Percentiles rank a stretch among this genome's conserved stretches.
Conservation (phyloP, 2,888 invertebrate genomes). For the Apamea monoglypha region DNA sequence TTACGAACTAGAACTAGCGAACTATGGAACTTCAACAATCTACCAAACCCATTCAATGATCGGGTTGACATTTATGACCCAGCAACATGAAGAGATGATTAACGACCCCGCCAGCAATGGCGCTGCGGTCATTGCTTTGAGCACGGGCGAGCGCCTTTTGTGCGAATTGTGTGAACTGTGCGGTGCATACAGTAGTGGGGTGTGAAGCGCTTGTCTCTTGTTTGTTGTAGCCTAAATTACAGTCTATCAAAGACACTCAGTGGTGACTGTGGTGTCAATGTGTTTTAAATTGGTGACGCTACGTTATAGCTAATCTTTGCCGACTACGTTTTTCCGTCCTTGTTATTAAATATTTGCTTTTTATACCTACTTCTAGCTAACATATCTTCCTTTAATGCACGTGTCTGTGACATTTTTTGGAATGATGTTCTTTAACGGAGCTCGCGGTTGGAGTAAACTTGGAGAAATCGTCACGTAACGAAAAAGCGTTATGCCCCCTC, state of each 20-base stretch:
- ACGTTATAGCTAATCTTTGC: too few relatives aligned
- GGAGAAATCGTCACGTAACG: too few relatives aligned
- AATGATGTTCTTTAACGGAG: too few relatives aligned
- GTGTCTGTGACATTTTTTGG: too few relatives aligned
- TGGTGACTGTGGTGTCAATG: not conserved
- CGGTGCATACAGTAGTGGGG: constrained; percentile 6
- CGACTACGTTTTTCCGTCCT: not conserved
- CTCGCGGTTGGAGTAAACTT: too few relatives aligned
- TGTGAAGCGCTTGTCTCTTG: constrained; percentile 20
- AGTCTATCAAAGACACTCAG: not conserved
- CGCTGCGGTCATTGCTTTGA: constrained; percentile 42
- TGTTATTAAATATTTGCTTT: not conserved
- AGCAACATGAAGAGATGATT: constrained; percentile 41
- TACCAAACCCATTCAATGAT: constrained; percentile 21
- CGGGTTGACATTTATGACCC: constrained; percentile 19
- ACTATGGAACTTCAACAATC: not conserved
- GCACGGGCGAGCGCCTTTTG: constrained; percentile 33
- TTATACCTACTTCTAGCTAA: not conserved
- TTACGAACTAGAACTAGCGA: not conserved
- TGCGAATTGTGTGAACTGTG: constrained; percentile 24
- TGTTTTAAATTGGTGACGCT: not conserved
- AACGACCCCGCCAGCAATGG: constrained; percentile 33
- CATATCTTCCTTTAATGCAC: too few relatives aligned
- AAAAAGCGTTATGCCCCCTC: too few relatives aligned
- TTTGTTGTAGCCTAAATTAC: constrained; percentile 25